phyloP scores from a whole-genome alignment of 2,797 vertebrate genomes.

The Gastrophryne carolinensis region DNA sequence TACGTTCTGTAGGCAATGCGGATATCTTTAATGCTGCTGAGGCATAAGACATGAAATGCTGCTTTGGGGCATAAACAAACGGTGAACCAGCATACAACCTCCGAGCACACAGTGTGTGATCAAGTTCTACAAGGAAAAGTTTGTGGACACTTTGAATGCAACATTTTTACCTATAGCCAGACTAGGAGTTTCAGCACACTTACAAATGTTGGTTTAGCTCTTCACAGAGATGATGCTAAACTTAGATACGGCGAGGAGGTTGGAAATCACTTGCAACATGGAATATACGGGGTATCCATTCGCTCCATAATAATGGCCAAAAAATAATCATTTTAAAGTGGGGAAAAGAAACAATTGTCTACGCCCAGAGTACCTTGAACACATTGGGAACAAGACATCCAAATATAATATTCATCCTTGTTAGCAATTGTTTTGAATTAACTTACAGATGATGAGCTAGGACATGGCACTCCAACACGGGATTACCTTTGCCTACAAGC shows the following conservation, averaged over 20 bases:
- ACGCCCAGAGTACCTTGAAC: slow-evolving; percentile 73
- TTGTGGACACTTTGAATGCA: slow-evolving; percentile 1
- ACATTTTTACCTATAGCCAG: slow-evolving; percentile 36
- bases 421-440: slow-evolving; percentile 90
- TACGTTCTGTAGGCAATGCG: no score
- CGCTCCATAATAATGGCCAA: slow-evolving; percentile 63
- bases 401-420: slow-evolving; percentile 89
- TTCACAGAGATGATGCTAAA: slow-evolving; percentile 43
- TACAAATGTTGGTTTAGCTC: slow-evolving; percentile 38
- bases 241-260: slow-evolving; percentile 51
- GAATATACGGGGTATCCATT: slow-evolving; percentile 63
- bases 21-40: no score
- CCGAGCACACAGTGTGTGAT: not conserved
- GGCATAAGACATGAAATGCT: slow-evolving; percentile 39
- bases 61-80: slow-evolving; percentile 7
- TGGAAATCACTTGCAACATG: slow-evolving; percentile 69
- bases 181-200: slow-evolving; percentile 18
- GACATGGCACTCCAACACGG: slow-evolving; percentile 96
- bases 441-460: slow-evolving; percentile 99
- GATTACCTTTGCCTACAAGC: slow-evolving; percentile 99
- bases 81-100: not conserved
- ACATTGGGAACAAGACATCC: slow-evolving; percentile 73
- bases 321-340: slow-evolving; percentile 63
- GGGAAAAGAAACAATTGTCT: slow-evolving; percentile 60
- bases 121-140: slow-evolving; percentile 1